Evolutionary conservation across 2,797 vertebrate genomes (phyloP), one percentile per base, ranked within the genome.

Genomic region (Urosaurus nigricauda): DNA sequence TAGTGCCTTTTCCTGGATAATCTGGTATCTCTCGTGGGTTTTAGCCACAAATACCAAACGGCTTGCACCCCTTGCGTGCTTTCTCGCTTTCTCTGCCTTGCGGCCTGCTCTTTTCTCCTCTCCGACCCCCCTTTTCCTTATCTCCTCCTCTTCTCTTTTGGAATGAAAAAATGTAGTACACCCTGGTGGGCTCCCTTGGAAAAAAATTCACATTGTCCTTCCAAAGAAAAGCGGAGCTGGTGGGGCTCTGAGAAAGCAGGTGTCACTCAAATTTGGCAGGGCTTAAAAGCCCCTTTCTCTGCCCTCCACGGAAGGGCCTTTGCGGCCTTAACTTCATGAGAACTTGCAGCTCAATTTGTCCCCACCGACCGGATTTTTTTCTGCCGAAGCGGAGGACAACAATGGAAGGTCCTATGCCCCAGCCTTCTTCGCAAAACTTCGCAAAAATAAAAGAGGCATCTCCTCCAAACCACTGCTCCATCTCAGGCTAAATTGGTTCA

Each of bases 151-250:
- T 51, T 51, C 47, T 51, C 94, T 96, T 96, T 94, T 95, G 95
- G 96, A 96, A 96, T 97, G 96, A 96, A 96, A 79, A 96, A 96
- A 96, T 95, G 96, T 90, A 91, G 88, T 81, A 90, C 94, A 95
- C 95, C 96, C 88, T 86, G 96, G 96, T 96, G 96, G 85, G 95
- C 92, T 94, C 95, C 95, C 96, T 97, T 96, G 95, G 96, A 96
- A 96, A 97, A 97, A 96, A 96, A 97, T 96, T 94, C 95, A 94
- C 95, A 96, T 96, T 96, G 96, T 96, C 94, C 96, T 93, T 93
- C 94, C 91, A 95, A 94, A 96, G 95, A 95, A 96, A 96, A 92
- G 93, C 95, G 92, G 92, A 90, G 74, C 87, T 75, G 94, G 93
- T 90, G 94, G 94, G 71, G 89, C 92, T 94, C 92, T 90, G 92